phyloP scores from a whole-genome alignment of 2,113 vertebrate species.

The Pelecanus crispus region DNA sequence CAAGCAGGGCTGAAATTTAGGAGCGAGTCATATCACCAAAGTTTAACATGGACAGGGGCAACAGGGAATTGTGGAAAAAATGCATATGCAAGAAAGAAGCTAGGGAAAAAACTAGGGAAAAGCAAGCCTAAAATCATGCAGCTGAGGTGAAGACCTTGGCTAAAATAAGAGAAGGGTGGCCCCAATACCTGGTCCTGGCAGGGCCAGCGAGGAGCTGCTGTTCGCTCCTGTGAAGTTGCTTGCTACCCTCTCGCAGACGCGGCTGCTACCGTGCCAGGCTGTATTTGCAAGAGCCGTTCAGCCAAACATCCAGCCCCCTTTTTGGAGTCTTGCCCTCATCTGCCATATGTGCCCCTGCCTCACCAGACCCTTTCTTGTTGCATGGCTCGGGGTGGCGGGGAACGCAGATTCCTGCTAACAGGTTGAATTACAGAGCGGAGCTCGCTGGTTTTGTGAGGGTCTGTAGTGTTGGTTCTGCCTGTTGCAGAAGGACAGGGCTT shows the following conservation, averaged over 20 bases:
- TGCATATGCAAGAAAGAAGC: neutral
- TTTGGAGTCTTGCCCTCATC: conserved; percentile 8
- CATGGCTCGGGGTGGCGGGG: accelerated
- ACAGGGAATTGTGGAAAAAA: neutral
- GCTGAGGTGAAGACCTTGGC: neutral
- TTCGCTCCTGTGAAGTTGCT: neutral
- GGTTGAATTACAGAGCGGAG: neutral
- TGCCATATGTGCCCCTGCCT: conserved; percentile 10
- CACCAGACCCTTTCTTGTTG: neutral
- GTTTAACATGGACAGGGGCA: neutral
- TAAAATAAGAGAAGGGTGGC: neutral
- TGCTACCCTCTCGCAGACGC: neutral
- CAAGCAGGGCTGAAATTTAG: neutral
- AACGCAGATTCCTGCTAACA: neutral
- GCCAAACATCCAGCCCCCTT: neutral
- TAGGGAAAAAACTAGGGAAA: neutral
- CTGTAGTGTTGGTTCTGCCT: neutral
- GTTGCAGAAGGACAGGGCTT: neutral
- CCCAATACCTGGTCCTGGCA: neutral
- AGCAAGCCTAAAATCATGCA: neutral
- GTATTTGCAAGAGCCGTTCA: neutral
- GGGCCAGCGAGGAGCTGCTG: neutral
- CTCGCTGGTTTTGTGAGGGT: accelerated
- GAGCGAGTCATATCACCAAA: neutral
- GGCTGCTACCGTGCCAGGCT: neutral